Evolutionary conservation across 2,888 invertebrate genomes (phyloP).

Genomic region (Eilema caniola): DNA sequence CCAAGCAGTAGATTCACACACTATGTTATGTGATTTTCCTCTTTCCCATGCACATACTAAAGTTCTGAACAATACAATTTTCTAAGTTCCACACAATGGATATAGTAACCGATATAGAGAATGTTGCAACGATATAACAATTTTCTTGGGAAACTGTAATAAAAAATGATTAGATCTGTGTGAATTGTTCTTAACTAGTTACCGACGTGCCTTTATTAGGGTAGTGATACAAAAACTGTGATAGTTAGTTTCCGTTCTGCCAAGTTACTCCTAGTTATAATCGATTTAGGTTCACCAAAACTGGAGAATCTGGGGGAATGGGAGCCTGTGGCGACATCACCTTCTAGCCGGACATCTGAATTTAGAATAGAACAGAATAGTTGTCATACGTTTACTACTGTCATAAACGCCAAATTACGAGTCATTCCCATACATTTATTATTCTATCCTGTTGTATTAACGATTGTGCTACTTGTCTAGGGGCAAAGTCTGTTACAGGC

Average conservation of each 20-base stretch:
- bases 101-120: constrained; percentile 34
- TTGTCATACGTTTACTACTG: too few species aligned
- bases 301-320: too few species aligned
- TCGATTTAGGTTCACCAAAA: constrained; percentile 5
- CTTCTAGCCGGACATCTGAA: not conserved
- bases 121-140: constrained; percentile 41
- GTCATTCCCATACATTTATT: too few species aligned
- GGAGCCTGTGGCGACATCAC: not conserved
- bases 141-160: constrained; percentile 49
- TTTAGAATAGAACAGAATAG: too few species aligned
- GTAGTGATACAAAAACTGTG: constrained; percentile 26
- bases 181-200: constrained; percentile 38
- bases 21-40: not conserved
- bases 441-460: too few species aligned
- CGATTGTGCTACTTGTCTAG: too few species aligned
- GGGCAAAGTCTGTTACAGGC: too few species aligned
- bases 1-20: not conserved
- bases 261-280: constrained; percentile 6
- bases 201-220: constrained; percentile 30
- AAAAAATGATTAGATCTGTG: constrained; percentile 52
- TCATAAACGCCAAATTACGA: too few species aligned
- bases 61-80: constrained; percentile 19
- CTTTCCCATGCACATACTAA: constrained; percentile 5
- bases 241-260: constrained; percentile 7
- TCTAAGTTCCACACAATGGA: constrained; percentile 29